Base-by-base conservation (phyloP, 2,113 vertebrate genomes). In the Cavia aperea region DNA sequence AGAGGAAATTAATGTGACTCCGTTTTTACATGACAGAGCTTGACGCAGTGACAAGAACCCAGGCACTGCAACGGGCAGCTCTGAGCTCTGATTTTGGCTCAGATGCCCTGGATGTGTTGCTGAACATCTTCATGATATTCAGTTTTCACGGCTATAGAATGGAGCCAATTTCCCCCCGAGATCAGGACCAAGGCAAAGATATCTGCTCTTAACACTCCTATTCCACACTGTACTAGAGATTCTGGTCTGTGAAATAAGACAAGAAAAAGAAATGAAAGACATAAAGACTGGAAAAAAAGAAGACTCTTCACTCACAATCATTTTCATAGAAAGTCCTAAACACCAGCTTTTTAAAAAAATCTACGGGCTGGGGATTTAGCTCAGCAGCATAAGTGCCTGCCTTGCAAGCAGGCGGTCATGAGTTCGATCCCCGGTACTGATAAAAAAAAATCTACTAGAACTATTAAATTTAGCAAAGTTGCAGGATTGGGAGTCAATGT, bases 191-290 rank as follows among this genome's bases (percentile, higher is more conserved):
- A 72, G 36, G 11, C 9, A 83, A 91, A 12, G 33, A 36, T 70
- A 9, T 62, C 81, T 96, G n/a, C 36, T 73, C 26, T 82, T 26
- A 58, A 13, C 31, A 29, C n/a, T 72, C 21, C 18, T 89, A 2
- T 66, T 68, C 68, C 75, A 88, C 26, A 65, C 10, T 82, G 29
- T 36, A 65, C 24, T 92, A 58, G 70, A 73, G 15, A 89, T 94
- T 54, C 51, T 62, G 60, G 46, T 58, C 72, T 65, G 29, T 62
- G 54, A 60, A 83, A 79, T 88, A 95, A 49, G 73, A 92, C 21
- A 90, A 62, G 77, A 93, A 87, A 91, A 91, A 91, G 16, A 89
- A 93, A 85, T 79, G 39, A 88, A 93, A 87, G 12, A 85, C 2
- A 29, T n/a, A 77, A 16, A 92, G 36, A 77, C 56, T 58, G 16